Evolutionary conservation across 2,113 vertebrate genomes (phyloP).

Genomic region (Dendrocopos noguchii): DNA sequence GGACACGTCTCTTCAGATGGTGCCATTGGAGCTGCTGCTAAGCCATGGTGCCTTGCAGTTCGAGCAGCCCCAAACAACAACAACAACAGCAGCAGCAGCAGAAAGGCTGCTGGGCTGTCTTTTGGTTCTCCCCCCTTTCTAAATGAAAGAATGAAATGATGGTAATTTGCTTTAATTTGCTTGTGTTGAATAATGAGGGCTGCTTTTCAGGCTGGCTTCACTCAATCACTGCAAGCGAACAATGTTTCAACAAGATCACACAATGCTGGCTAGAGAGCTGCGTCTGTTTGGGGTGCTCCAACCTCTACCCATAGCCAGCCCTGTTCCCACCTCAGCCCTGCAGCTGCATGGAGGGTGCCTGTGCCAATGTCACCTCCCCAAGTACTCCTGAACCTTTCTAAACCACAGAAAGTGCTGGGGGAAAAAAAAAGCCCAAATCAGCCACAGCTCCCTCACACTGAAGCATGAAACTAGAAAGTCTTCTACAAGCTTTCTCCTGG

Average conservation of each 20-base stretch:
- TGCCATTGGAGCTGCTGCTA: conserved; percentile 14
- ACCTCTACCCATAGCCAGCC: background rate
- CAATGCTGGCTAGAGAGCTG: background rate
- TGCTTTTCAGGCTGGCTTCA: background rate
- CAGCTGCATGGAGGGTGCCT: background rate
- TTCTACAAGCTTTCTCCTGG: background rate
- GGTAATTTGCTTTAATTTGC: background rate
- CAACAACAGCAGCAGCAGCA: no score
- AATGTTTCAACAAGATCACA: background rate
- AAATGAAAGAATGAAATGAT: background rate
- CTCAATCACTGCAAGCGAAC: background rate
- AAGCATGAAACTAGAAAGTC: conserved; percentile 5
- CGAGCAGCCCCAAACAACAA: background rate
- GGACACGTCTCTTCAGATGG: conserved; percentile 10
- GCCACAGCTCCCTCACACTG: background rate
- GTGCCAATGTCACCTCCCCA: background rate
- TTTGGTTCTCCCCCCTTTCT: background rate
- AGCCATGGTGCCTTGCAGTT: conserved; percentile 2
- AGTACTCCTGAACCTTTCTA: background rate
- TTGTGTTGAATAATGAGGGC: background rate
- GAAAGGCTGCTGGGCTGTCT: background rate
- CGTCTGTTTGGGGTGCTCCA: background rate
- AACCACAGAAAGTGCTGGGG: background rate
- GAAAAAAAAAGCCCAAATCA: background rate
- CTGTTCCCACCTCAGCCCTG: background rate